These are phyloP conservation scores for Phymatocera aterrima DNA, from an alignment of 2,888 invertebrate species.

Conservation along the genomic window DNA sequence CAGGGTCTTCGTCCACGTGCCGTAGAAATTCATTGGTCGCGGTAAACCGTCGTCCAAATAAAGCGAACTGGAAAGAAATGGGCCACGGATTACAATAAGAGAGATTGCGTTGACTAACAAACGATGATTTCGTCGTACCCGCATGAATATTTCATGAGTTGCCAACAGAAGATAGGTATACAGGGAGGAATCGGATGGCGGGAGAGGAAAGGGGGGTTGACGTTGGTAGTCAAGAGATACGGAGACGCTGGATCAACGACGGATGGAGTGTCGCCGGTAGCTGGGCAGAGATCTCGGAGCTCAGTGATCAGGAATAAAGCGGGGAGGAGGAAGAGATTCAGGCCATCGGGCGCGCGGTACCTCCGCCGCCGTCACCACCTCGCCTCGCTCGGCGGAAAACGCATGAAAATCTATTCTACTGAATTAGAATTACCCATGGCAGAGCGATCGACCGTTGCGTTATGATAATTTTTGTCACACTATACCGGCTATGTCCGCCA, in stretches of 20 bases:
- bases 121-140: constrained; percentile 64
- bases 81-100: constrained; percentile 55
- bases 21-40: constrained; percentile 44
- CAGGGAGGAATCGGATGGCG: constrained; percentile 45
- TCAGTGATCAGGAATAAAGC: constrained; percentile 15
- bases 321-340: constrained; percentile 39
- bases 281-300: too few species aligned
- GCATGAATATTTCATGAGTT: constrained; percentile 70
- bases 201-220: constrained; percentile 44
- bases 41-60: constrained; percentile 46
- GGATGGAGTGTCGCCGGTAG: constrained; percentile 31
- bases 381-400: constrained; percentile 57
- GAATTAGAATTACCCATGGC: constrained; percentile 40
- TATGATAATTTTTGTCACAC: constrained; percentile 39
- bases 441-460: constrained; percentile 45
- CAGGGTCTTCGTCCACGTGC: constrained; percentile 33
- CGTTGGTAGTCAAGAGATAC: constrained; percentile 36
- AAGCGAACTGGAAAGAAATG: constrained; percentile 55
- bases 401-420: constrained; percentile 61
- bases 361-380: too few species aligned
- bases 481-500: background rate
- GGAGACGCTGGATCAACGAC: constrained; percentile 41
- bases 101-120: constrained; percentile 62
- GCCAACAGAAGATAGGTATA: constrained; percentile 45
- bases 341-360: constrained; percentile 34